A percentile compares a stretch with the other conserved stretches of the same genome.
Evolutionary conservation across 2,113 vertebrate genomes (phyloP).

Genomic region (Lepus europaeus): DNA sequence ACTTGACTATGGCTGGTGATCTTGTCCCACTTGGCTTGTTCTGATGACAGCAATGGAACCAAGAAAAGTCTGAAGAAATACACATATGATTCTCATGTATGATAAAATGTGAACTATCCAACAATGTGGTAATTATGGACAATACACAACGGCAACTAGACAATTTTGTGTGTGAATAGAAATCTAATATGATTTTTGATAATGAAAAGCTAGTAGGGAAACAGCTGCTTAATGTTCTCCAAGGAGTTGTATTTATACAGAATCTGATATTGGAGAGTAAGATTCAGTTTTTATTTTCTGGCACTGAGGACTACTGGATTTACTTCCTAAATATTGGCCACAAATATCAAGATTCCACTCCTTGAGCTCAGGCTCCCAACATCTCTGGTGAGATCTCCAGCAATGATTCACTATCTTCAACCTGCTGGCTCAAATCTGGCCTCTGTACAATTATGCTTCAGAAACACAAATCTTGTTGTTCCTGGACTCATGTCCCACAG

Average conservation of each 20-base stretch:
- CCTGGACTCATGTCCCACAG: not conserved
- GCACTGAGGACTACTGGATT: not conserved
- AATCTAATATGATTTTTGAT: not conserved
- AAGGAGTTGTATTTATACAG: not conserved
- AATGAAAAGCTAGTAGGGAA: not conserved
- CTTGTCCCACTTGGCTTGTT: not conserved
- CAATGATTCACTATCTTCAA: not conserved
- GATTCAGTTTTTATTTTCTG: constrained; percentile 29
- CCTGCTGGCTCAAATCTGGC: not conserved
- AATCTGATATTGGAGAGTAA: not conserved
- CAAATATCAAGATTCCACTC: not conserved
- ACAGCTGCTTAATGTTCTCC: not conserved
- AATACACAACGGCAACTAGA: not conserved
- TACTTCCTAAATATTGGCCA: not conserved
- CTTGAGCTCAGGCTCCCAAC: not conserved
- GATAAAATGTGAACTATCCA: not conserved
- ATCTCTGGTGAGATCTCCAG: not conserved
- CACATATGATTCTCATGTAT: not conserved
- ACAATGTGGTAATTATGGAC: not conserved
- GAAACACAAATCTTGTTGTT: not conserved
- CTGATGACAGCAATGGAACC: not conserved
- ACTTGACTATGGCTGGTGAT: not conserved
- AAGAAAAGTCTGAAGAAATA: constrained; percentile 38
- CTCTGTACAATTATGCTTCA: not conserved
- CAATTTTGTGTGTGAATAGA: not conserved